Evolutionary conservation across 2,888 invertebrate species (phyloP), one percentile per base, ranked within the genome.

Genomic region (Lasioglossum marginatum): DNA sequence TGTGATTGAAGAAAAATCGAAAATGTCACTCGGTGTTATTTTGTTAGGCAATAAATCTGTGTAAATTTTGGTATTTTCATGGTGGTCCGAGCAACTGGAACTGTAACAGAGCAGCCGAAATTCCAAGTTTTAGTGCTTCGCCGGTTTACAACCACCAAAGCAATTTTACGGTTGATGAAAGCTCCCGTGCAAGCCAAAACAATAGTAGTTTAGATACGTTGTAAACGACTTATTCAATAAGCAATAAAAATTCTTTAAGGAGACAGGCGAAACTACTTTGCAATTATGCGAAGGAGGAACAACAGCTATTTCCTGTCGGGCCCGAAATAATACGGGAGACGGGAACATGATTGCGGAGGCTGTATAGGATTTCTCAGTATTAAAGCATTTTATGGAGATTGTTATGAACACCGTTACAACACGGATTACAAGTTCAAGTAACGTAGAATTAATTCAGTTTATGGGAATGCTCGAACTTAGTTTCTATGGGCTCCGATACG

Each of bases 151-250:
- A 57, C n/a, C n/a, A 5, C 43, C 16, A 27, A 73, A 45, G 45
- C 74, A 66, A 70, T 80, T 75, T 76, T 80, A 80, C 40, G 76
- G 57, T 43, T 57, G 52, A 31, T 76, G 34, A 75, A 80, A 16
- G 23, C 19, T n/a, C 4, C 16, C 23, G n/a, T 12, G 40, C 57
- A 45, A 68, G 23, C 34, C 76, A n/a, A 63, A 43, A 52, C 68
- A 34, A 34, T 57, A 23, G 57, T 2, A 57, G 43, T 43, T 57
- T 12, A 2, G 52, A 34, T n/a, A 57, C 43, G 43, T 31, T 31
- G 37, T 48, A 37, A 57, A 31, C 68, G 31, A 57, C 14, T 19
- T 66, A 37, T 45, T 66, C 63, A 10, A 45, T 37, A 37, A 45
- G 37, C 52, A 70, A 68, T 75, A 40, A 80, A 80, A 52, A 57